Base-by-base conservation (phyloP, 1,140 invertebrate species). In the Lordiphosa mommai region DNA sequence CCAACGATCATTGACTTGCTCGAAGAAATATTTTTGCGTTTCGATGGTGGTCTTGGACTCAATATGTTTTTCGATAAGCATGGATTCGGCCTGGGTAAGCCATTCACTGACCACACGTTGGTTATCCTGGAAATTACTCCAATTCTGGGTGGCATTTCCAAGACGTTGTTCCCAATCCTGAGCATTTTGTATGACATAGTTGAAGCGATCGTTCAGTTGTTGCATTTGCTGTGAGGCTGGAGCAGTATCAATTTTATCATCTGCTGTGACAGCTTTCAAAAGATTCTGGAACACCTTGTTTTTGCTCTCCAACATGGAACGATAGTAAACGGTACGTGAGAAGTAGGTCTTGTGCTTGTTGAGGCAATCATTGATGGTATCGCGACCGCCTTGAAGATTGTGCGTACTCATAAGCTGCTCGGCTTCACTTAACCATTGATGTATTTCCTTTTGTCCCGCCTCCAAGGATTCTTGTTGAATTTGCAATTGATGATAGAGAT, bases 231-330 rank as follows among this genome's bases (percentile, higher is more conserved):
- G 89, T 4, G 93, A 92, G 58, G 94, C 92, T 10, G 94, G 92
- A 0, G 91, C 91, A 2, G 94, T 93, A 70, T 96, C 94, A 3
- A 94, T 91, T 61, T 93, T 93, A 53, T 93, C 92, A 61, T 93
- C 92, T 52, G 92, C 90, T 44, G 94, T 93, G 2, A 95, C 92
- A 0, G 94, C 92, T 72, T 94, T 94, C 0, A 95, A 90, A n/a
- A 98, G 94, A 73, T 93, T 97, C 61, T 94, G 93, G 88, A 97
- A 94, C n/a, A 98, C 93, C 90, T 98, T 97, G 88, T 97, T 98
- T 89, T 97, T 97, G 73, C 95, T 97, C 69, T 98, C 96, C 33
- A 98, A 86, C 94, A 97, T 97, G 0, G 96, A 97, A 84, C 95
- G 95, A 88, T 98, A 97, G 88, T 97, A 97, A 0, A 96, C 92